Percentiles rank a stretch among this genome's conserved stretches.
Evolutionary conservation across 2,888 invertebrate species (phyloP).

Genomic region (Tuta absoluta): DNA sequence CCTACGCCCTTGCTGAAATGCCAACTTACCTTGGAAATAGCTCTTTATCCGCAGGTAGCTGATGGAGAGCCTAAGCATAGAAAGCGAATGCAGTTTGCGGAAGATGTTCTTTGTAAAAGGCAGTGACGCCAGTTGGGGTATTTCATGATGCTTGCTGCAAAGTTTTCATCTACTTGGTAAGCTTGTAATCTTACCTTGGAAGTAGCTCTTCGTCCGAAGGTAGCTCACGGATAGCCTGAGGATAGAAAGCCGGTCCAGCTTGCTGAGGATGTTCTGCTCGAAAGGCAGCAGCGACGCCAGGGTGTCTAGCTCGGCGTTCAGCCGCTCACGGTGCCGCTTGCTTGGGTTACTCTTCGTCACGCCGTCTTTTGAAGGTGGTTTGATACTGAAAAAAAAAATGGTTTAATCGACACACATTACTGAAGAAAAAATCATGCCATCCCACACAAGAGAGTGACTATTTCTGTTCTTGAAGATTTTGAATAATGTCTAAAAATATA

Average conservation of each 20-base stretch:
- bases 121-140: conserved; percentile 89
- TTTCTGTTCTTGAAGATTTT: too few species aligned
- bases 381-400: conserved; percentile 86
- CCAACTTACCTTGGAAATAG: conserved; percentile 99
- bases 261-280: conserved; percentile 98
- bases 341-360: conserved; percentile 98
- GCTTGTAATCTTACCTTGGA: conserved; percentile 94
- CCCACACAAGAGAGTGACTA: too few species aligned
- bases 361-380: conserved; percentile 96
- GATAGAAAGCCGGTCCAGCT: conserved; percentile 98
- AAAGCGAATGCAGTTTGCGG: conserved; percentile 98
- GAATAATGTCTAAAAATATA: too few species aligned
- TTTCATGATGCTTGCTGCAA: background rate
- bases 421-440: too few species aligned
- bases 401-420: background rate
- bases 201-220: conserved; percentile 99
- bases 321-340: conserved; percentile 97
- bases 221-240: conserved; percentile 98
- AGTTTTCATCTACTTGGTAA: background rate
- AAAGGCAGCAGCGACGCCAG: conserved; percentile 96
- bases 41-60: conserved; percentile 99
- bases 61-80: conserved; percentile 98
- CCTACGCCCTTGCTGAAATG: too few species aligned
- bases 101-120: conserved; percentile 99
- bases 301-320: conserved; percentile 99